Base-by-base conservation (phyloP, 2,888 invertebrate genomes). In the Rotaria macrura region DNA sequence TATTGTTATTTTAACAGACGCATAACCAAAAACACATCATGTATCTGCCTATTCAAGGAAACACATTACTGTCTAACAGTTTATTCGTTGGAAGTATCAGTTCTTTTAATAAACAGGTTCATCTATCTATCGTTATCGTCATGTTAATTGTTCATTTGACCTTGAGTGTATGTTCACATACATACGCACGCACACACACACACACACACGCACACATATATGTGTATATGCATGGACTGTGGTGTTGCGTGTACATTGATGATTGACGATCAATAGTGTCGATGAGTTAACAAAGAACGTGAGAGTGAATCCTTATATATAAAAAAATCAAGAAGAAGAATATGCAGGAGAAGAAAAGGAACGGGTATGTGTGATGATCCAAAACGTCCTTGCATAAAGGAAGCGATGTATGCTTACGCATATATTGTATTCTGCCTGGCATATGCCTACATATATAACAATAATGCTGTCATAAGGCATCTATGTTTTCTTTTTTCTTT, bases 381-480 rank as follows among this genome's bases (percentile, higher is more conserved):
- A 79, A 79, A 79, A 79, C 79, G 79, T 43, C 79, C 79, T 79
- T 79, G 79, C 9, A 14, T 25, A 79, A 40, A 79, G 79, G 43
- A 79, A 79, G 79, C 79, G n/a, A 79, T 43, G 43, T 79, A 79
- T 65, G 29, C 34, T 12, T 65, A 65, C 12, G 34, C 20, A 49
- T 49, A 49, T n/a, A 55, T 65, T 65, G 34, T 38, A 38, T 34
- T 65, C 34, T 17, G 17, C 0, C 34, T 34, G 17, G 34, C 20
- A 10, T 12, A 65, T 65, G 65, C 65, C 34, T 34, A 34, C 34
- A 17, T 65, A 65, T 20, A 29, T 65, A 65, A 65, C 34, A 65
- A 34, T 65, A 17, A 34, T 65, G 65, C 12, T 65, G 34, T 65
- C 34, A 34, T 20, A 65, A 20, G 34, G 34, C 65, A 29, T 65